Evolutionary conservation across 2,888 invertebrate species (phyloP), one percentile per base, ranked within the genome.

Genomic region (Drosophila demipolita): DNA sequence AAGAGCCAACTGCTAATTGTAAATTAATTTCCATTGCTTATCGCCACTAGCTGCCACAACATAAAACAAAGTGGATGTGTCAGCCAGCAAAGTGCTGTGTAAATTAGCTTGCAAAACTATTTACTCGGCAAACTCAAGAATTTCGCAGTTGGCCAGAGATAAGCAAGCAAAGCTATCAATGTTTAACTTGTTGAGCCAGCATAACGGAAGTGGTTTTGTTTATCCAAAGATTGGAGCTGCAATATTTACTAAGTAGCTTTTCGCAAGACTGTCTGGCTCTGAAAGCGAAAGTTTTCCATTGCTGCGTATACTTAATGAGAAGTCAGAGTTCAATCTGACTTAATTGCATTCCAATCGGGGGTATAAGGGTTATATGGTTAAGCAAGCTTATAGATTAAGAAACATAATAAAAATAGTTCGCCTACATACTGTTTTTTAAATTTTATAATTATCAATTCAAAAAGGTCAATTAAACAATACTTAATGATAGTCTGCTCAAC

Each of bases 11-110:
- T 73, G 84, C 77, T 84, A 89, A 84, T 84, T 69, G 90, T 90
- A 89, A 89, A 90, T 87, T 87, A 89, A 87, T 89, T 86, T 81
- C 75, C 62, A 52, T 45, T 66, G 76, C 89, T 89, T 84, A 84
- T 89, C 84, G 77, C 87, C 78, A 57, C 53, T 75, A 63, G 66
- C 79, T 80, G 71, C 75, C 62, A 77, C 59, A 69, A 73, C 69
- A 78, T 54, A 54, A 54, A 57, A 65, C 73, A 59, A 65, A 68
- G 60, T 80, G 83, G 52, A 81, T 87, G 86, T 84, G 84, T 87
- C 84, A 84, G 86, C 73, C 78, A 76, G 78, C 67, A 77, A 85
- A 85, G 89, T 88, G 87, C 89, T 90, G 87, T 87, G 89, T 89
- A 87, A 90, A 87, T 90, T 90, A 75, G 80, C 85, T 78, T 54